Base-by-base conservation (phyloP, 2,797 vertebrate species). In the Hozukius guyotensis region DNA sequence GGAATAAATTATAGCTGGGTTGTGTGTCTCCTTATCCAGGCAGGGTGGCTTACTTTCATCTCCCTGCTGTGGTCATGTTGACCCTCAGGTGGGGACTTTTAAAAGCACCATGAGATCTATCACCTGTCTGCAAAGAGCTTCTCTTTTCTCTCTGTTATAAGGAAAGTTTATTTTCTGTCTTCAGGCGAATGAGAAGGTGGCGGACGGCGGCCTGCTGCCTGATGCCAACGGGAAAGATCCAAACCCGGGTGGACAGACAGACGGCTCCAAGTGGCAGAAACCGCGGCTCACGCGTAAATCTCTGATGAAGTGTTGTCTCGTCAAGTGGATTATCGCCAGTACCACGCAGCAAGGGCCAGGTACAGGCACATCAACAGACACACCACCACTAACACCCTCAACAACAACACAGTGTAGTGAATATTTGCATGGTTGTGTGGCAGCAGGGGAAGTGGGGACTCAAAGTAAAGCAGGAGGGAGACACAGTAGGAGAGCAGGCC, bases 251-350 rank as follows among this genome's bases (percentile, higher is more conserved):
- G 88, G 74, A 34, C 91, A 92, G 84, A 83, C 84, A 0, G 93
- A 94, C 2, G 92, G 93, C 4, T 86, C 93, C 84, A 97, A 96
- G 80, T 97, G 97, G 96, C 95, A 97, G 92, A 94, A 80, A 90
- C 96, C 96, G 0, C 87, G 94, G 9, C 81, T 97, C 56, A 87
- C 95, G 0, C 95, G 95, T 56, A 96, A 96, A 91, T 96, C 97
- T 2, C 91, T 97, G 84, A 97, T 97, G 97, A 95, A 95, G 31
- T 97, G 97, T 66, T 97, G 97, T 64, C 93, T 97, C 25, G 95
- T 97, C 75, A 97, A 97, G 90, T 97, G 97, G 96, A 97, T 97
- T 75, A 95, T 97, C 25, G 96, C 96, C 78, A 97, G 96, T 3
- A 90, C 96, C 0, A 95, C 92, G 1, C 94, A 96, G 0, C 96